A percentile compares a stretch with the other conserved stretches of the same genome.
phyloP scores from a whole-genome alignment of 1,140 invertebrate genomes.

The Chironomus tepperi region DNA sequence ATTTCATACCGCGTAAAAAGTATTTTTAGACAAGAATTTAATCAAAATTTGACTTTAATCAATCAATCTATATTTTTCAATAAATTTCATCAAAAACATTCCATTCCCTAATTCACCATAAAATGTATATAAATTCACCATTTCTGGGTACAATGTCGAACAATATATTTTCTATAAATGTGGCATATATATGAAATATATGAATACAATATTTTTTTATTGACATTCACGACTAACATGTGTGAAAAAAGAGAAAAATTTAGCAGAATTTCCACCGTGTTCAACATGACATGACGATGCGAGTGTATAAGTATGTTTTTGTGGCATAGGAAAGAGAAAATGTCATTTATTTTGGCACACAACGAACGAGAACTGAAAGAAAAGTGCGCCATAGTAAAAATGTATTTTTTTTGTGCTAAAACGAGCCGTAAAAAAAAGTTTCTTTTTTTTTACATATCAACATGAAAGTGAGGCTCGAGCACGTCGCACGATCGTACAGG shows the following conservation, averaged over 20 bases:
- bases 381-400: no score
- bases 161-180: no score
- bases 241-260: neutral
- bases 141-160: neutral
- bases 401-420: neutral
- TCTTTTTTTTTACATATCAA: neutral
- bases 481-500: neutral
- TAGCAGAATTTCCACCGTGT: neutral
- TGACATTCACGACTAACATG: neutral
- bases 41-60: neutral
- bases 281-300: neutral
- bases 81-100: neutral
- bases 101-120: constrained; percentile 2
- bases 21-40: neutral
- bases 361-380: neutral
- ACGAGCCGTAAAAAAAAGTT: neutral
- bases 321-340: neutral
- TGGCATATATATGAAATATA: neutral
- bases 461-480: constrained; percentile 5
- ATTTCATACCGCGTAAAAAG: neutral
- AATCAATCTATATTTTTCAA: neutral
- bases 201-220: neutral
- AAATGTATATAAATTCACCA: neutral
- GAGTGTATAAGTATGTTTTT: neutral
- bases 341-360: neutral